A percentile compares a stretch with the other conserved stretches of the same genome.
Evolutionary conservation across 2,888 invertebrate genomes (phyloP).

Genomic region (Dione juno): DNA sequence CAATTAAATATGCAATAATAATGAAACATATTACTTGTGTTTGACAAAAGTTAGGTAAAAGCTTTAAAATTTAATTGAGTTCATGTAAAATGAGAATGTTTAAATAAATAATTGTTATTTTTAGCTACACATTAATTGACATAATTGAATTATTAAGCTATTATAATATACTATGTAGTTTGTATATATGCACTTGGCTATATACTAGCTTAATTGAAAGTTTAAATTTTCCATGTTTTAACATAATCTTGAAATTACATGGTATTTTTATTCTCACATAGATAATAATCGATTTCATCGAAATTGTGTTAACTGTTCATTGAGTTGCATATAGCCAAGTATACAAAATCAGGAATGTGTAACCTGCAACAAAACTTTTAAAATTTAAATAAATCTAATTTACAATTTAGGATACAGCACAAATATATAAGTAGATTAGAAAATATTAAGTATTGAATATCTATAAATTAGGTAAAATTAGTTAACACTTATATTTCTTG

Average conservation of each 20-base stretch:
- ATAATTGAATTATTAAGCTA: conserved; percentile 10
- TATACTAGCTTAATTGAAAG: not conserved
- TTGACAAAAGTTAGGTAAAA: conserved; percentile 32
- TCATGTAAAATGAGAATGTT: conserved; percentile 7
- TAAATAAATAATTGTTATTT: conserved; percentile 12
- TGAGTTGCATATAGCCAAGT: conserved; percentile 5
- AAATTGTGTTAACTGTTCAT: not conserved
- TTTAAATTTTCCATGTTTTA: not conserved
- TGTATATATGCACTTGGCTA: not conserved
- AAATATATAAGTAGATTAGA: conserved; percentile 38
- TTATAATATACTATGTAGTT: conserved; percentile 1
- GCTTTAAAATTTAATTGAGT: conserved; percentile 29
- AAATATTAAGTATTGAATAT: conserved; percentile 50
- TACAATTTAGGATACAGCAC: conserved; percentile 26
- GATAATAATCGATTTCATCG: not conserved
- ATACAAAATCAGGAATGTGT: not conserved
- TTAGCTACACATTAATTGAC: conserved; percentile 1
- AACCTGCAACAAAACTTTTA: not conserved
- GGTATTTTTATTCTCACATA: not conserved
- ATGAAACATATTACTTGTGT: conserved; percentile 24
- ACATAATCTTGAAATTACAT: not conserved
- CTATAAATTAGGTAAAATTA: conserved; percentile 53
- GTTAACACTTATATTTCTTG: conserved; percentile 57
- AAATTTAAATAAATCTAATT: conserved; percentile 25
- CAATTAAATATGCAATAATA: conserved; percentile 22